Conservation (phyloP, 1,140 invertebrate genomes). For the Zaprionus tsacasi region DNA sequence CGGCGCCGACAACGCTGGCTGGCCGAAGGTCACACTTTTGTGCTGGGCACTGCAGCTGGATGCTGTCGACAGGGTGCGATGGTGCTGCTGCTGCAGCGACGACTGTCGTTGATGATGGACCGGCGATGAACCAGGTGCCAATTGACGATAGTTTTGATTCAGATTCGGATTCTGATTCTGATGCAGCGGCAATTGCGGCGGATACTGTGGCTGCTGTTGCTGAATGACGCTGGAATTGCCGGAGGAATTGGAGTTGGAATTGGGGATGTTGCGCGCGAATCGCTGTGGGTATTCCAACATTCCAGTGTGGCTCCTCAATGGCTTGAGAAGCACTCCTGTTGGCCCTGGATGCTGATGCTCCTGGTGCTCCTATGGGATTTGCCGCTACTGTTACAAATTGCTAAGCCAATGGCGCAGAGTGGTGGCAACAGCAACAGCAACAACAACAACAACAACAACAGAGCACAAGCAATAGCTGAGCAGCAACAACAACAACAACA, state of each 20-base stretch:
- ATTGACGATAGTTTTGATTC: constrained; percentile 52
- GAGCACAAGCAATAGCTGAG: constrained; percentile 15
- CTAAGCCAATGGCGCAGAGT: background rate
- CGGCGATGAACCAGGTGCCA: constrained; percentile 63
- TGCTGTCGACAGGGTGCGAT: constrained; percentile 80
- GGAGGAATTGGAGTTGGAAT: constrained; percentile 57
- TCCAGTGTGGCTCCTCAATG: constrained; percentile 73
- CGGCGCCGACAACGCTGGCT: constrained; percentile 55
- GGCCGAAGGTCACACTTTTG: constrained; percentile 83
- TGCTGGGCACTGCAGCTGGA: constrained; percentile 83
- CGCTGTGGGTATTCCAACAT: constrained; percentile 84
- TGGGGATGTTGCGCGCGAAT: constrained; percentile 83
- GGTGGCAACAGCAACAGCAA: constrained; percentile 12
- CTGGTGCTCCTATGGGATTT: constrained; percentile 11
- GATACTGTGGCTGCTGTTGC: constrained; percentile 52
- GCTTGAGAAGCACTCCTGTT: constrained; percentile 43
- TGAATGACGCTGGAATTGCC: constrained; percentile 46
- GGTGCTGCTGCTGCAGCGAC: constrained; percentile 71
- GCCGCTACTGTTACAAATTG: constrained; percentile 13
- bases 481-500: constrained; percentile 21
- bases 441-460: constrained; percentile 28
- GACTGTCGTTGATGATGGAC: constrained; percentile 75
- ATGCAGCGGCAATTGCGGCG: constrained; percentile 74
- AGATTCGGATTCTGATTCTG: constrained; percentile 76
- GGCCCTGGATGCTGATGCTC: constrained; percentile 37